A percentile compares a stretch with the other conserved stretches of the same genome.
phyloP scores from a whole-genome alignment of 2,888 invertebrate species.

The Aquatica leii region DNA sequence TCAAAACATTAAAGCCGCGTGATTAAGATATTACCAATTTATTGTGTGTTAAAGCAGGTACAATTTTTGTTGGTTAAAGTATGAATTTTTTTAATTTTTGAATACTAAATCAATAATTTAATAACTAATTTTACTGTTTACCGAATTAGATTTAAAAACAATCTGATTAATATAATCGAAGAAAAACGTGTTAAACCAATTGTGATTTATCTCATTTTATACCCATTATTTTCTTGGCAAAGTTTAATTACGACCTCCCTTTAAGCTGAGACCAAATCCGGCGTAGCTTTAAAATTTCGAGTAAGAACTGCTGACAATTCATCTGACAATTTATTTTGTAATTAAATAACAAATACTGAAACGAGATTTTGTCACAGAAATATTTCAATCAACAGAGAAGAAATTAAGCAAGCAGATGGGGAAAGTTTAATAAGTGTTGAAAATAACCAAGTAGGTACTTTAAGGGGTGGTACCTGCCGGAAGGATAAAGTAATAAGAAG shows the following conservation, averaged over 20 bases:
- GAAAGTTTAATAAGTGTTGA: constrained; percentile 53
- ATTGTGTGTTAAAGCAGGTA: constrained; percentile 17
- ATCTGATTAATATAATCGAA: constrained; percentile 1
- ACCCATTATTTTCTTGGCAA: constrained; percentile 4
- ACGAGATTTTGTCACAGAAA: constrained; percentile 41
- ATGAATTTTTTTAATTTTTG: constrained; percentile 15
- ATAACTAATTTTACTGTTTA: constrained; percentile 31
- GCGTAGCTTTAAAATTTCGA: constrained; percentile 20
- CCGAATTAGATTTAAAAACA: constrained; percentile 21
- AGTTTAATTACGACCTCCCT: constrained; percentile 12
- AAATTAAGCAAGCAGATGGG: constrained; percentile 45
- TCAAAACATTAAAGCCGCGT: constrained; percentile 16
- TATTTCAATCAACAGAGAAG: constrained; percentile 49
- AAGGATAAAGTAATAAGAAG: constrained; percentile 53
- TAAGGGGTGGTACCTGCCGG: constrained; percentile 43
- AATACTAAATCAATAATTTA: constrained; percentile 22
- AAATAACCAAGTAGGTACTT: constrained; percentile 45
- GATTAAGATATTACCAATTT: constrained; percentile 22
- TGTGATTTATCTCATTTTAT: constrained; percentile 1
- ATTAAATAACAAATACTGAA: constrained; percentile 46
- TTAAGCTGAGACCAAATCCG: constrained; percentile 12
- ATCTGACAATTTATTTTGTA: constrained; percentile 43
- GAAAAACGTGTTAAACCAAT: constrained; percentile 8
- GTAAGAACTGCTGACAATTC: constrained; percentile 16
- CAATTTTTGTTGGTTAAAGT: constrained; percentile 18